Evolutionary conservation across 2,888 invertebrate genomes (phyloP).

Genomic region (Clunio marinus): DNA sequence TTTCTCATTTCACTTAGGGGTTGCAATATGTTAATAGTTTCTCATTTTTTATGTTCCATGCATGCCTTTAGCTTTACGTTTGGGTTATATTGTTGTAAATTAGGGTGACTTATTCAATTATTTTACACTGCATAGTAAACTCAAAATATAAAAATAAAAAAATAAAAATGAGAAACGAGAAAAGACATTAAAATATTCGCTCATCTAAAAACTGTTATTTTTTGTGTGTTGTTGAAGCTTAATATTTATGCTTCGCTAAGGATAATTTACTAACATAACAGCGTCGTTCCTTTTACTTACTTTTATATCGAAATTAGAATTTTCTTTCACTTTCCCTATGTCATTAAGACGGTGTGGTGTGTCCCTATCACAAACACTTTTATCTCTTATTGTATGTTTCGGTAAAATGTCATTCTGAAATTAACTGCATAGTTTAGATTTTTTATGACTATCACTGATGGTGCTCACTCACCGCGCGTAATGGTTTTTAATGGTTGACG

Average conservation of each 20-base stretch:
- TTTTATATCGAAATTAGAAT: too few species aligned
- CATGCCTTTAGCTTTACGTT: too few species aligned
- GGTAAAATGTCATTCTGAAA: slow-evolving; percentile 31
- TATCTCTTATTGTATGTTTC: not conserved
- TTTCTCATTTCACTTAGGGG: slow-evolving; percentile 20
- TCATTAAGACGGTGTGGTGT: not conserved
- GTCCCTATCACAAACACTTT: not conserved
- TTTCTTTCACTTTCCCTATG: not conserved
- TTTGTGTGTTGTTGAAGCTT: not conserved
- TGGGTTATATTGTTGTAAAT: slow-evolving; percentile 11
- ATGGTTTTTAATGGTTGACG: slow-evolving; percentile 36
- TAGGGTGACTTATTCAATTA: slow-evolving; percentile 35
- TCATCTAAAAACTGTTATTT: slow-evolving; percentile 6
- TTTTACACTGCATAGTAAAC: too few species aligned
- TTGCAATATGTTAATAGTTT: slow-evolving; percentile 36
- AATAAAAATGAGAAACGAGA: too few species aligned
- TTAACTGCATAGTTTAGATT: slow-evolving; percentile 37
- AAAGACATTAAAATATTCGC: not conserved
- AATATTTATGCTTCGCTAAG: not conserved
- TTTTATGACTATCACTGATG: slow-evolving; percentile 15
- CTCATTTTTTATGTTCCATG: not conserved
- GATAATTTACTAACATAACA: not conserved
- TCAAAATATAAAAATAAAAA: too few species aligned
- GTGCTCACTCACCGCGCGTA: slow-evolving; percentile 26
- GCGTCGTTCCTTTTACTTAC: too few species aligned